Conservation (phyloP, 2,888 invertebrate genomes). For the Dryocosmus kuriphilus region DNA sequence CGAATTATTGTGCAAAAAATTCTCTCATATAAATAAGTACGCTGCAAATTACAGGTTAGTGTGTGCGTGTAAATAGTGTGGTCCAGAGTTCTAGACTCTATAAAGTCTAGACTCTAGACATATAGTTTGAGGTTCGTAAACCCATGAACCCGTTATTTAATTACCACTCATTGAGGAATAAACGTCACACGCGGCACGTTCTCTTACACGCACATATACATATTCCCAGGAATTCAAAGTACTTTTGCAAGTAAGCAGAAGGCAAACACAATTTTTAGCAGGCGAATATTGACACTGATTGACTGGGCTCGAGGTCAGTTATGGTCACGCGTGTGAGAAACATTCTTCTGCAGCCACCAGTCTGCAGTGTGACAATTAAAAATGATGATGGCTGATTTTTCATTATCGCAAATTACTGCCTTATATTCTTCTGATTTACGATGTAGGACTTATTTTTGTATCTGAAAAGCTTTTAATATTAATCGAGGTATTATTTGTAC, state of each 20-base stretch:
- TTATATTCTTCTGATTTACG: too few species aligned
- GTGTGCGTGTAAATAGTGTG: not conserved
- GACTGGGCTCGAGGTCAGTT: constrained; percentile 7
- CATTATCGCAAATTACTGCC: not conserved
- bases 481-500: too few species aligned
- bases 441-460: too few species aligned
- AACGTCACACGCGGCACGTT: constrained; percentile 1
- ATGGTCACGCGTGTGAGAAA: not conserved
- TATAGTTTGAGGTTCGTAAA: not conserved
- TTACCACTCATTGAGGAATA: not conserved
- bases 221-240: not conserved
- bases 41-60: not conserved
- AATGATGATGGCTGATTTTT: not conserved
- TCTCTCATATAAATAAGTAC: not conserved
- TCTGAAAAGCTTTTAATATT: too few species aligned
- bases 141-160: constrained; percentile 7
- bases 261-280: not conserved
- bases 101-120: not conserved
- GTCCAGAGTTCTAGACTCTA: not conserved
- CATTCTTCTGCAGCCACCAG: too few species aligned
- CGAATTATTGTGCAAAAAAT: not conserved
- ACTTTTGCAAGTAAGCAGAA: not conserved
- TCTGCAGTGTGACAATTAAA: not conserved
- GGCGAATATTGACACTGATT: constrained; percentile 4
- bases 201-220: not conserved